Percentiles rank a stretch among this genome's conserved stretches.
These are phyloP conservation scores for Labeo calbasu DNA, from an alignment of 2,797 vertebrate species.

Conservation along the genomic window DNA sequence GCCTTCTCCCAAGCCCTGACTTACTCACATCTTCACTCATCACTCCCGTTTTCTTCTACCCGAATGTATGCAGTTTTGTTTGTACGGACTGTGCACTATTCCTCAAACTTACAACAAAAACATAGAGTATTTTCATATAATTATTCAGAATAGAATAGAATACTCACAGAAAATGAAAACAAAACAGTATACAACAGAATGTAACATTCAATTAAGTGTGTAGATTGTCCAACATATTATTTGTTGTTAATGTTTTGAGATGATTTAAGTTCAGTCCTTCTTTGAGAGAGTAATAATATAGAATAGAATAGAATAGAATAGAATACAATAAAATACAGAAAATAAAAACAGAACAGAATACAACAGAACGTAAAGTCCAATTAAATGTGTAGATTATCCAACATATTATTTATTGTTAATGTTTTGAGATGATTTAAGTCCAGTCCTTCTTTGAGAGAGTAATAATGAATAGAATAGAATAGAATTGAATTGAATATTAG, in stretches of 20 bases:
- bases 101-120: background rate
- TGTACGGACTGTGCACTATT: background rate
- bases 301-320: background rate
- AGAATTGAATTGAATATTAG: no score
- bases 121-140: background rate
- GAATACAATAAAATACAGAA: background rate
- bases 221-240: background rate
- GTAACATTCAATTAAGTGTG: background rate
- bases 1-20: slow-evolving; percentile 17
- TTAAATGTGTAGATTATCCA: no score
- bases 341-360: no score
- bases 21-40: slow-evolving; percentile 7
- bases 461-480: background rate
- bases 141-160: background rate
- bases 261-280: background rate
- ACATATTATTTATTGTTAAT: no score
- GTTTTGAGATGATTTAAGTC: no score
- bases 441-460: background rate
- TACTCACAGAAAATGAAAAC: background rate
- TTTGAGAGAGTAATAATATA: background rate
- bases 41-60: background rate
- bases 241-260: background rate
- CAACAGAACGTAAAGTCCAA: no score
- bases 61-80: background rate
- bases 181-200: background rate